A percentile compares a stretch with the other conserved stretches of the same genome.
phyloP scores from a whole-genome alignment of 2,797 vertebrate genomes.

The Streptopelia turtur region DNA sequence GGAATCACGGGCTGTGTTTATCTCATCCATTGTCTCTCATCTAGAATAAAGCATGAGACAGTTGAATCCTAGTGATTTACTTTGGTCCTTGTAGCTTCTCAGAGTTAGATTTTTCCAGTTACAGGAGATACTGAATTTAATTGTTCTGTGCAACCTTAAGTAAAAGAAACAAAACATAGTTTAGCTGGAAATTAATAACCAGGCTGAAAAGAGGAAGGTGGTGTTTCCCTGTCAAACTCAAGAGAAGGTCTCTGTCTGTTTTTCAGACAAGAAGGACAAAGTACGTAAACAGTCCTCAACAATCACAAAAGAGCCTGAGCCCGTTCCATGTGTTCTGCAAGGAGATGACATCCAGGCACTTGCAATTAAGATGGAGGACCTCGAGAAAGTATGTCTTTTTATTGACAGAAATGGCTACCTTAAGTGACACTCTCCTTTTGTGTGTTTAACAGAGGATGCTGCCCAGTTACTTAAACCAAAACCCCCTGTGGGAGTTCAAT shows the following conservation, averaged over 20 bases:
- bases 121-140: not conserved
- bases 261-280: slow-evolving; percentile 77
- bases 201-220: not conserved
- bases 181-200: not conserved
- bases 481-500: not conserved
- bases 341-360: slow-evolving; percentile 77
- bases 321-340: slow-evolving; percentile 54
- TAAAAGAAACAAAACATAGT: not conserved
- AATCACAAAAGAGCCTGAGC: slow-evolving; percentile 62
- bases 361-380: slow-evolving; percentile 75
- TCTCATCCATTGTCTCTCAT: fast-evolving
- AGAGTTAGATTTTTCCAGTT: not conserved
- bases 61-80: not conserved
- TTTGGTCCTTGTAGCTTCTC: not conserved
- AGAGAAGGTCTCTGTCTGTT: not conserved
- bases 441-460: not conserved
- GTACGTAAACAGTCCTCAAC: slow-evolving; percentile 22
- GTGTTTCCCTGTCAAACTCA: not conserved
- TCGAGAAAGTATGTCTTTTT: slow-evolving; percentile 78
- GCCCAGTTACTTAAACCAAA: not conserved
- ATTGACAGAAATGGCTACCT: not conserved
- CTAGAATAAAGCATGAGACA: fast-evolving
- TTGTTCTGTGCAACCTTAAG: not conserved
- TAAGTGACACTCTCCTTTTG: not conserved
- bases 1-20: fast-evolving